phyloP scores from a whole-genome alignment of 2,888 invertebrate species.

The Elmis aenea region DNA sequence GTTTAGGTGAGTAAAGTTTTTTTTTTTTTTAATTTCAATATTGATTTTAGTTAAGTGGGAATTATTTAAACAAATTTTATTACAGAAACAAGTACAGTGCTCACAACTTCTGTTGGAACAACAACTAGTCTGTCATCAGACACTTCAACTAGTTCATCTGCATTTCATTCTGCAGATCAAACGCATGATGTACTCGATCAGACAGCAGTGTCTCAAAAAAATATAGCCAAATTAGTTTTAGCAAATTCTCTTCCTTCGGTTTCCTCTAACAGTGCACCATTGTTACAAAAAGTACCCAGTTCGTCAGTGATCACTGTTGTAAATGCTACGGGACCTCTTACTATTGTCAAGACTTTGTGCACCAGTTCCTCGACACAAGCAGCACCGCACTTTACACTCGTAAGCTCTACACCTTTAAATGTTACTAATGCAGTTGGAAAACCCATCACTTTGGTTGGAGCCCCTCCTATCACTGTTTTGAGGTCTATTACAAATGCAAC shows the following conservation, averaged over 20 bases:
- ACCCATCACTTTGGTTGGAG: slow-evolving; percentile 42
- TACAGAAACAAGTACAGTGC: slow-evolving; percentile 33
- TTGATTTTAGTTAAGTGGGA: slow-evolving; percentile 1
- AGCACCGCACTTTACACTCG: slow-evolving; percentile 41
- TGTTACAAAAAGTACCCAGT: slow-evolving; percentile 35
- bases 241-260: slow-evolving; percentile 25
- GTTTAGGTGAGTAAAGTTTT: slow-evolving; percentile 40
- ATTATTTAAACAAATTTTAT: slow-evolving; percentile 3
- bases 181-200: slow-evolving; percentile 3
- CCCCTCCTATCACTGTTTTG: slow-evolving; percentile 42
- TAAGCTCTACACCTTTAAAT: slow-evolving; percentile 38
- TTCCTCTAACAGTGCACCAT: slow-evolving; percentile 21
- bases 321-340: slow-evolving; percentile 40
- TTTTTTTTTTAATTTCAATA: slow-evolving; percentile 1
- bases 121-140: slow-evolving; percentile 13
- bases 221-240: slow-evolving; percentile 29
- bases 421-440: slow-evolving; percentile 37
- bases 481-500: slow-evolving; percentile 31
- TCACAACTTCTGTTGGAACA: slow-evolving; percentile 34
- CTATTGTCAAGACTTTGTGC: slow-evolving; percentile 42
- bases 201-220: slow-evolving; percentile 14
- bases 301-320: slow-evolving; percentile 44
- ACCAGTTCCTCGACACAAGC: slow-evolving; percentile 38
- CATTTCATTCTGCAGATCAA: slow-evolving; percentile 13
- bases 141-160: slow-evolving; percentile 14